Evolutionary conservation across 2,888 invertebrate species (phyloP).

Genomic region (Heliconius hortense): DNA sequence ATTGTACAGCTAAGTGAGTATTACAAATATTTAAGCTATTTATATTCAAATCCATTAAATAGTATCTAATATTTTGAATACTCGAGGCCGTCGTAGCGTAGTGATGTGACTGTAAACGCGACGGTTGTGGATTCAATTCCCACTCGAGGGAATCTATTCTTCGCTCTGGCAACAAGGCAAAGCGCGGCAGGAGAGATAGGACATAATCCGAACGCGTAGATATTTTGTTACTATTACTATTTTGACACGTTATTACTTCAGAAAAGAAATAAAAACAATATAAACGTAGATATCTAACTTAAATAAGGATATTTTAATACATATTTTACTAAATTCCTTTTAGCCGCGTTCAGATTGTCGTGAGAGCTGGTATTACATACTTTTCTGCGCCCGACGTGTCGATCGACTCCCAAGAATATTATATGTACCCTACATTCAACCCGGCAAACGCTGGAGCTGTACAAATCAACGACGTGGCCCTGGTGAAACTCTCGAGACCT

Average conservation of each 20-base stretch:
- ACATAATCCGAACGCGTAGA: too few species aligned
- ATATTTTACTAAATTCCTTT: not conserved
- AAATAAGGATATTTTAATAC: not conserved
- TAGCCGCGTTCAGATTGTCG: not conserved
- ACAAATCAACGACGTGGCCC: conserved; percentile 6
- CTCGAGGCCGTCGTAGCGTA: too few species aligned
- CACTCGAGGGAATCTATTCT: too few species aligned
- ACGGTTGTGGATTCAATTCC: too few species aligned
- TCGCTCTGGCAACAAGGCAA: not conserved
- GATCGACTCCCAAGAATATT: not conserved
- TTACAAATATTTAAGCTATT: not conserved
- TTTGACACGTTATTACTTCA: too few species aligned
- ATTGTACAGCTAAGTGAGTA: conserved; percentile 18
- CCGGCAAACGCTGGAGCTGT: not conserved
- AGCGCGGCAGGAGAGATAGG: not conserved
- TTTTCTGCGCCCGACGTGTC: not conserved
- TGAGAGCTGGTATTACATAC: not conserved
- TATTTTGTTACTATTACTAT: too few species aligned
- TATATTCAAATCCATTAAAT: too few species aligned
- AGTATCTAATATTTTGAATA: too few species aligned
- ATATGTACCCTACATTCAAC: not conserved
- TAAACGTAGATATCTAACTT: too few species aligned
- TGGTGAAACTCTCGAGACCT: not conserved
- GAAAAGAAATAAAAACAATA: too few species aligned
- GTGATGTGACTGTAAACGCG: not conserved